Base-by-base conservation (phyloP, 1,140 invertebrate genomes). In the Sminthurides bifidus region DNA sequence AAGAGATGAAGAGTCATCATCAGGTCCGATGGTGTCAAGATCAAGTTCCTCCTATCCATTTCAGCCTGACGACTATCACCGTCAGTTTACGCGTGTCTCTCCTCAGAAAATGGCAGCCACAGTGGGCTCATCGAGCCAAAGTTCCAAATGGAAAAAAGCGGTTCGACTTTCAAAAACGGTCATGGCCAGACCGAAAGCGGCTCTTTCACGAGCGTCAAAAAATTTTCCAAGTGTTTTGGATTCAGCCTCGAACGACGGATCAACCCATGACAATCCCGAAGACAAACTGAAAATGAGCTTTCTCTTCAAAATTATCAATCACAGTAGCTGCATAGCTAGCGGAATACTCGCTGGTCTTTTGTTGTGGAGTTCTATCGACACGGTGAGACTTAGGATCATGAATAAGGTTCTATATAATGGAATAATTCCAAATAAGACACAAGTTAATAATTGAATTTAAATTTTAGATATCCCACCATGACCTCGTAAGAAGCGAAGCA, bases 91-190 rank as follows among this genome's bases (percentile, higher is more conserved):
- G 14, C 5, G 44, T 27, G 27, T 48, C 10, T 48, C 44, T 26
- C 44, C 44, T 5, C 44, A 48, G 12, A 48, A 48, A 21, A 6
- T 27, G 6, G 44, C 6, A 15, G 12, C 5, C n/a, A n/a, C n/a
- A n/a, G n/a, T n/a, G n/a, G n/a, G n/a, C n/a, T n/a, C n/a, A n/a
- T n/a, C n/a, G 6, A 43, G 8, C 21, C 12, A 43, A 8, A 6
- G 30, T 19, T 26, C 44, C 12, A 48, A 48, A 30, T 48, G 44
- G 44, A 48, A 48, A 27, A 10, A 48, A 27, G 44, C 44, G 8
- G 44, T 48, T 6, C 12, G 24, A 4, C 24, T 48, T 8, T 48
- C 44, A 4, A 48, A 19, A 30, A 48, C 24, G 4, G 24, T 48
- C 12, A 27, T 48, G 24, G 8, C 10, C 44, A 5, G 19, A 19